Base-by-base conservation (phyloP, 1,140 invertebrate genomes). In the Leptinotarsa defecta region DNA sequence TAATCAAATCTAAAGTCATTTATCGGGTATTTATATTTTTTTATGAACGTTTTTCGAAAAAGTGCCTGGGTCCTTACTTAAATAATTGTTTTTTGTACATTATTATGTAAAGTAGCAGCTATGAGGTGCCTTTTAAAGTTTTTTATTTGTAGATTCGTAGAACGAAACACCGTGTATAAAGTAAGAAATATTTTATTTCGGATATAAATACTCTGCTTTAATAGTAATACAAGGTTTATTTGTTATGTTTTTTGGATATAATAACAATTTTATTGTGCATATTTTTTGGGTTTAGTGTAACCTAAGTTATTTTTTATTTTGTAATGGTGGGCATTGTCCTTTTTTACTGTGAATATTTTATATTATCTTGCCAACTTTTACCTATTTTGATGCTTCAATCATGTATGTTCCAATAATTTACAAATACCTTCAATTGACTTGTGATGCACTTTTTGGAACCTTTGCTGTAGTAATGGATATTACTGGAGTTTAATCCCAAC, bases 151-250 rank as follows among this genome's bases (percentile, higher is more conserved):
- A 73, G 71, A 71, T 63, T 48, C 22, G 34, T 27, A 63, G 69
- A 43, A 22, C 63, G 20, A 34, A 65, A 65, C 73, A 68, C 48
- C 57, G 34, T 78, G 68, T 69, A 34, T 72, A 70, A 76, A 71
- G 72, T 68, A 68, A 74, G 22, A 62, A 48, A 19, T 15, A 71
- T 22, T 69, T 57, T 27, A 24, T 71, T 69, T 67, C 65, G 63
- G 61, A 65, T 74, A 34, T 76, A 74, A 78, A 78, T 78, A 76
- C 71, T 78, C 77, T 74, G 74, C 77, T 74, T 78, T 68, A 68
- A 72, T 73, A 64, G 71, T 17, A n/a, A 73, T 22, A 61, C 43
- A 74, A 74, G 74, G 62, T 74, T 73, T 73, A 62, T 70, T 76
- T 71, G 63, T 74, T 74, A 57, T 62, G 63, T 76, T 76, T 73